Percentiles rank a stretch among this genome's conserved stretches.
Conservation (phyloP, 2,888 invertebrate genomes). For the Mesorhabditis sp. region DNA sequence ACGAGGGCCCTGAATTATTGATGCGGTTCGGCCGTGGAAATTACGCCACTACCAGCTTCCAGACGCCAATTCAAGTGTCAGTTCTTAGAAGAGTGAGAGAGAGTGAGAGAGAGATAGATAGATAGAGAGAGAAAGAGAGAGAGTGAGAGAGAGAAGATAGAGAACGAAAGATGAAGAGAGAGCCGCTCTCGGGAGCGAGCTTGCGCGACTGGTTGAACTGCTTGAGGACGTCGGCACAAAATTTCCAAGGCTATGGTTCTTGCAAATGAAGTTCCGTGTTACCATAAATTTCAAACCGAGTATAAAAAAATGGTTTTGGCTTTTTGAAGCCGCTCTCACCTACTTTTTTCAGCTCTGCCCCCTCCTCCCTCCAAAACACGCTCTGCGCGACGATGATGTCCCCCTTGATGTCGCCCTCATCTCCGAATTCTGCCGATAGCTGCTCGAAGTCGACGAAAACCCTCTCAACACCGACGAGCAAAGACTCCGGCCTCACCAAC, state of each 20-base stretch:
- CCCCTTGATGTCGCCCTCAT: background rate
- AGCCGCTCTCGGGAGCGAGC: too few species aligned
- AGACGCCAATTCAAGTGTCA: background rate
- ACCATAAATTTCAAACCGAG: too few species aligned
- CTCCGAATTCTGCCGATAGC: background rate
- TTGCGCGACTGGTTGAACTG: too few species aligned
- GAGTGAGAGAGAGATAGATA: too few species aligned
- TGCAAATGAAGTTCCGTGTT: too few species aligned
- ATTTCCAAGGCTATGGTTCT: too few species aligned
- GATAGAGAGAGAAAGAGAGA: too few species aligned
- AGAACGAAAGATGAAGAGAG: too few species aligned
- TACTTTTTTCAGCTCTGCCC: background rate
- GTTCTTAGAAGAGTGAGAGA: background rate
- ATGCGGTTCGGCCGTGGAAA: constrained; percentile 1
- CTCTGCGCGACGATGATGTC: background rate
- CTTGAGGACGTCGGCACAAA: too few species aligned
- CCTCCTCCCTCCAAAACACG: background rate
- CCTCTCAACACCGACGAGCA: background rate
- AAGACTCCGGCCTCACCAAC: background rate
- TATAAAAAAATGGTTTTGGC: too few species aligned
- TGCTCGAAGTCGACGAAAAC: constrained; percentile 3
- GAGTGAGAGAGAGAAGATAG: too few species aligned
- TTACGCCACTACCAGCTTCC: constrained; percentile 4
- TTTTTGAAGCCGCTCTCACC: too few species aligned
- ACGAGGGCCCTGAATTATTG: background rate